Conservation (phyloP, 2,888 invertebrate genomes). For the Pyrrhosoma nymphula region DNA sequence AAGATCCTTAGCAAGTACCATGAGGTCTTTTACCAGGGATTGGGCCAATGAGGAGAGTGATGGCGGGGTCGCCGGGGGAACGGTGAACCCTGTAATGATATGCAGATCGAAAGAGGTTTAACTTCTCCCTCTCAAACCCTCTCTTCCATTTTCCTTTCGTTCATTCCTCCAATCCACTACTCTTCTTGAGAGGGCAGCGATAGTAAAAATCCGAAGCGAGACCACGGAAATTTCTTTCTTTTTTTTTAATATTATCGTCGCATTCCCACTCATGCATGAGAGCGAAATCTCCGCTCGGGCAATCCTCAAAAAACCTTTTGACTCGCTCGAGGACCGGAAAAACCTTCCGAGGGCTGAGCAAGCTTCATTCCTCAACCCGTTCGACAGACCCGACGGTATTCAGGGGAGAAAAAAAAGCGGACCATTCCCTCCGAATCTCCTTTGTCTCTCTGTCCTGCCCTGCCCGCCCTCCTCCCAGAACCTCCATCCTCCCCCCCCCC, state of each 20-base stretch:
- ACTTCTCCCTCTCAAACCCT: not conserved
- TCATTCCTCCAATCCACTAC: not conserved
- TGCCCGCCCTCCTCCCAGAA: not conserved
- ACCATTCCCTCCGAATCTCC: not conserved
- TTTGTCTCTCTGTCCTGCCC: not conserved
- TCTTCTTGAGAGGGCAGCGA: not conserved
- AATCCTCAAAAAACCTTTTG: not conserved
- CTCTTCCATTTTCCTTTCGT: not conserved
- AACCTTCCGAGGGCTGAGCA: not conserved
- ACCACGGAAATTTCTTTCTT: not conserved
- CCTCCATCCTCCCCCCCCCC: not conserved
- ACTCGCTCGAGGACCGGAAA: not conserved
- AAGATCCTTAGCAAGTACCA: conserved; percentile 37
- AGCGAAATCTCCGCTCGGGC: not conserved
- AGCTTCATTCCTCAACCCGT: conserved; percentile 23
- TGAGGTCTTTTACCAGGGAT: conserved; percentile 50
- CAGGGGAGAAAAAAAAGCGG: not conserved
- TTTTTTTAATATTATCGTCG: conserved; percentile 38
- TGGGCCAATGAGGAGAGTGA: conserved; percentile 39
- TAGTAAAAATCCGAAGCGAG: conserved; percentile 38
- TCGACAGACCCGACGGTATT: not conserved
- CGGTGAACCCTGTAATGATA: conserved; percentile 55
- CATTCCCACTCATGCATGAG: not conserved
- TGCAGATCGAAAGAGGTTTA: conserved; percentile 57
- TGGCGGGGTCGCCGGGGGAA: not conserved